Conservation (phyloP, 2,888 invertebrate genomes). For the Lasioglossum marginatum region DNA sequence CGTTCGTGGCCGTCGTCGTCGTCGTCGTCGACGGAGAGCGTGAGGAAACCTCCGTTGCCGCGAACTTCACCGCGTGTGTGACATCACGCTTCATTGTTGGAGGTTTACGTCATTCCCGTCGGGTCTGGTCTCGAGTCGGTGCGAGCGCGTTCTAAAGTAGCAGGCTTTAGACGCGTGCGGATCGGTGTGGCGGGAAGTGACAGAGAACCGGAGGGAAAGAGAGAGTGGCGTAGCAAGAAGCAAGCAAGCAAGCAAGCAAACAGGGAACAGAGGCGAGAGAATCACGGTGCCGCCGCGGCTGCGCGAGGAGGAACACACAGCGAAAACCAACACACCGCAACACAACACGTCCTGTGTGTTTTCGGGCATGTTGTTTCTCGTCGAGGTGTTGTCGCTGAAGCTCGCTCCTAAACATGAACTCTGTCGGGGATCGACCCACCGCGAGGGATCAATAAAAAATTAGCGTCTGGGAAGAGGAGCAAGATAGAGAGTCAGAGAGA, state of each 20-base stretch:
- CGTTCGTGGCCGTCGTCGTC: background rate
- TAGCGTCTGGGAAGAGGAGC: background rate
- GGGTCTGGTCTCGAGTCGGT: slow-evolving; percentile 67
- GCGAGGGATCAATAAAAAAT: slow-evolving; percentile 15
- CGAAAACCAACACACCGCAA: background rate
- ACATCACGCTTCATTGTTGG: slow-evolving; percentile 85
- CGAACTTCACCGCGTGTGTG: slow-evolving; percentile 73
- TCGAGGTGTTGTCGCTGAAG: background rate
- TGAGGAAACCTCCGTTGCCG: slow-evolving; percentile 43
- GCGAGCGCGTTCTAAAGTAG: slow-evolving; percentile 57
- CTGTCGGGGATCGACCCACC: background rate
- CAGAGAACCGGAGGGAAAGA: slow-evolving; percentile 19
- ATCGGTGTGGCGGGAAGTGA: slow-evolving; percentile 52
- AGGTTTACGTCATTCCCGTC: slow-evolving; percentile 84
- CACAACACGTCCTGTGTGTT: background rate
- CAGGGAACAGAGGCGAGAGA: slow-evolving; percentile 1
- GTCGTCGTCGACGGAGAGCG: slow-evolving; percentile 31
- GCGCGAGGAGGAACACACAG: background rate
- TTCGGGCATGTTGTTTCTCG: slow-evolving; percentile 48
- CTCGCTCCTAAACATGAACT: slow-evolving; percentile 7
- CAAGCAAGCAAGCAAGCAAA: slow-evolving; percentile 17
- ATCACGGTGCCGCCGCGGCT: slow-evolving; percentile 6
- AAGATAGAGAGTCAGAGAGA: background rate
- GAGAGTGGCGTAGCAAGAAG: slow-evolving; percentile 25
- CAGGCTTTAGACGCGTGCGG: slow-evolving; percentile 24